phyloP scores from a whole-genome alignment of 2,888 invertebrate genomes.

The Pandemis heparana region DNA sequence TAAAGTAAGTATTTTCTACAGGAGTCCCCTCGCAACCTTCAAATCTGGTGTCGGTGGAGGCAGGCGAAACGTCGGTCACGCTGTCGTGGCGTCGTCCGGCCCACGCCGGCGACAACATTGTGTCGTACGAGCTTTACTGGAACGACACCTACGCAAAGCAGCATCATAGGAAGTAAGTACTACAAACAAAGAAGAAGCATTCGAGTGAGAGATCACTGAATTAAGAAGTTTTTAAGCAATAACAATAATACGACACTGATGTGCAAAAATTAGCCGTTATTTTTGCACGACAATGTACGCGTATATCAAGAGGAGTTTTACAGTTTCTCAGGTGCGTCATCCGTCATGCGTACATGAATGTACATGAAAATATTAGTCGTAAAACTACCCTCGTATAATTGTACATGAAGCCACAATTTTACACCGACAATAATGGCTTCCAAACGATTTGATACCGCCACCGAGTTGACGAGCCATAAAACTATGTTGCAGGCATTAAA shows the following conservation, averaged over 20 bases:
- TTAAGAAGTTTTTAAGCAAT: too few species aligned
- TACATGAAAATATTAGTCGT: neutral
- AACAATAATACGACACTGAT: too few species aligned
- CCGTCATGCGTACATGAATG: neutral
- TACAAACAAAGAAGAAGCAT: too few species aligned
- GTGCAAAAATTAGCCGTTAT: too few species aligned
- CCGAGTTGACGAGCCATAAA: slow-evolving; percentile 32
- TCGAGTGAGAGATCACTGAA: too few species aligned
- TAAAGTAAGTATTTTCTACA: slow-evolving; percentile 57
- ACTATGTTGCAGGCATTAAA: slow-evolving; percentile 40
- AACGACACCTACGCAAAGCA: slow-evolving; percentile 98
- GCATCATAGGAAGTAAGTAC: slow-evolving; percentile 91
- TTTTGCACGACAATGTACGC: too few species aligned
- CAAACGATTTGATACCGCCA: slow-evolving; percentile 25
- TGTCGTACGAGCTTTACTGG: slow-evolving; percentile 98
- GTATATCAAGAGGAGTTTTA: too few species aligned
- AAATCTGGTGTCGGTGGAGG: slow-evolving; percentile 93
- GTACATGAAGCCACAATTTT: slow-evolving; percentile 14
- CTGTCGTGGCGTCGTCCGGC: slow-evolving; percentile 97
- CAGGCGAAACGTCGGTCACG: slow-evolving; percentile 95
- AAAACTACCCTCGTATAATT: neutral
- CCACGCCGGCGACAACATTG: slow-evolving; percentile 96
- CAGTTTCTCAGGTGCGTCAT: too few species aligned
- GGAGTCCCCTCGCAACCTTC: slow-evolving; percentile 99
- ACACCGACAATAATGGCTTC: slow-evolving; percentile 10